Base-by-base conservation (phyloP, 2,888 invertebrate species). In the Elysia crispata region DNA sequence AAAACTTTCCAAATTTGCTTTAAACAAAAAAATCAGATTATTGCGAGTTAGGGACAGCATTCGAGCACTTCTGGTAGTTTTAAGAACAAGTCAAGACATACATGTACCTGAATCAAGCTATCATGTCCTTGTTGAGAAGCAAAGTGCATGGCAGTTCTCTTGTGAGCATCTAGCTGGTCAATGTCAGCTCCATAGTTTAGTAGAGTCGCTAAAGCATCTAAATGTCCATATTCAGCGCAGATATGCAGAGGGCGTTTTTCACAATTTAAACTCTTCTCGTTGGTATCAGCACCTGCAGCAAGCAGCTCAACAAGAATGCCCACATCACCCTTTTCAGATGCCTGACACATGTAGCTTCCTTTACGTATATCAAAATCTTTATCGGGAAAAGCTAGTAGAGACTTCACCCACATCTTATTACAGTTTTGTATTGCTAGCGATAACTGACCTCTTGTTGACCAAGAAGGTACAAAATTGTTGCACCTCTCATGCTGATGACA, bases 101-200 rank as follows among this genome's bases (percentile, higher is more conserved):
- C 41, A 60, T 60, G 6, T 60, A 60, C 60, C 60, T 60, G 5
- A 60, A 74, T 73, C 3, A 23, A 49, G 31, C 70, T 31, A 1
- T 31, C 62, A 31, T 86, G 83, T 1, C 88, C 89, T 62, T 85
- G 85, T 13, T 86, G 84, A 5, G 87, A 84, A 15, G 88, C 88
- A 86, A 89, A 86, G 79, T 90, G 90, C 20, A 90, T 80, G 8
- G 90, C 85, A 11, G 89, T 87, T 25, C 89, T 84, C 23, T 86
- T 80, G 69, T 91, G 89, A 79, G 84, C 82, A 77, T 89, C 89
- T 20, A 82, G 78, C 23, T 85, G 82, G 79, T 89, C 87, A 1
- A 89, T 83, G 81, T 87, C 86, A 0, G 87, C 88, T n/a, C 88
- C 88, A 79, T 83, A 82, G 62, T 83, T 82, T 8, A 89, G 28